Base-by-base conservation (phyloP, 2,888 invertebrate genomes). In the Pelosia muscerda region DNA sequence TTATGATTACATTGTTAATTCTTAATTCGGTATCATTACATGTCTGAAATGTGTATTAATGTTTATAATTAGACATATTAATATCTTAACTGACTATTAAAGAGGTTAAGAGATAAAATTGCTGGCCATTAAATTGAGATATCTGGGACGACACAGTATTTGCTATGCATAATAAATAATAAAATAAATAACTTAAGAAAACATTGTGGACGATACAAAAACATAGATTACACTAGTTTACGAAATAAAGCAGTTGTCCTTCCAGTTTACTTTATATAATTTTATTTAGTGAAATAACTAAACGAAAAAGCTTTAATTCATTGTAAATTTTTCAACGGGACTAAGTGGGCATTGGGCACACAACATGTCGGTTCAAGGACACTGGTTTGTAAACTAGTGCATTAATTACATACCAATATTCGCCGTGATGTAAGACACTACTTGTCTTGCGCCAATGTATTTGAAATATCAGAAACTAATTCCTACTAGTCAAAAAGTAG, bases 111-210 rank as follows among this genome's bases (percentile, higher is more conserved):
- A 75, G 83, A 84, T 84, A 86, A 85, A 83, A 84, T 74, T 89
- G 88, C 90, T 90, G 89, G 90, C 90, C 90, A 85, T 90, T 84
- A 76, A 74, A 78, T 74, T 85, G 79, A 82, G 82, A 84, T 85
- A 83, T 78, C 78, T 81, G 74, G 79, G 79, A 80, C 75, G 79
- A 85, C 81, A 87, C 79, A 83, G 78, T 79, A 74, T 67, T 68
- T 25, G 68, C 71, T 65, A 73, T 62, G 64, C 61, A 61, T 63
- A 67, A 38, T 59, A 57, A 77, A 66, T 69, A 75, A 49, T 64
- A 65, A 59, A 76, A 60, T 63, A 69, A 72, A 68, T 68, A 72
- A 73, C 65, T 74, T 69, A 71, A 68, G 6, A 67, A 57, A 66
- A 66, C 69, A 64, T 28, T 65, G 73, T 28, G 66, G 66, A 76